Evolutionary conservation across 2,797 vertebrate genomes (phyloP).

Genomic region (Muscicapa striata): DNA sequence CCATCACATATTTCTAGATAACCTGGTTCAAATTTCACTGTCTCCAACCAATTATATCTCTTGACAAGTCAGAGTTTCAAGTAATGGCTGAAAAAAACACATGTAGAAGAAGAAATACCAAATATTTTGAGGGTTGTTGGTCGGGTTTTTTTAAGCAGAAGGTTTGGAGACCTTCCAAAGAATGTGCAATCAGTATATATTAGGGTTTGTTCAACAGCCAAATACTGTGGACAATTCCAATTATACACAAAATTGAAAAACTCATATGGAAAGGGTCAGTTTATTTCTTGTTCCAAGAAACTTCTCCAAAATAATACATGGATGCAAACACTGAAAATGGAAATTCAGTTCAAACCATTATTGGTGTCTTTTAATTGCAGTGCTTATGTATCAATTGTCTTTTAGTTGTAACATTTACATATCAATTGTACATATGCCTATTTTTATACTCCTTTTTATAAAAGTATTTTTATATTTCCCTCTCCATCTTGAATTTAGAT

Average conservation of each 20-base stretch:
- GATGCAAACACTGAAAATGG: neutral
- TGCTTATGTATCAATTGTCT: accelerated
- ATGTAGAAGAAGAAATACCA: neutral
- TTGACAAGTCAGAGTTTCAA: neutral
- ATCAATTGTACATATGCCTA: accelerated
- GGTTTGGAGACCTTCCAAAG: neutral
- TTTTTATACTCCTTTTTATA: neutral
- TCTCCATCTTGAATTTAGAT: neutral
- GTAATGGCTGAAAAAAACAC: neutral
- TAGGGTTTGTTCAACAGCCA: neutral
- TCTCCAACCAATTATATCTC: neutral
- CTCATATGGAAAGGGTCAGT: neutral
- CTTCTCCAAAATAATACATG: neutral
- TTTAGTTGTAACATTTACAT: neutral
- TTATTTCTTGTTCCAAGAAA: neutral
- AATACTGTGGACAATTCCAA: neutral
- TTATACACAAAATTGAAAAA: neutral
- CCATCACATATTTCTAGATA: neutral
- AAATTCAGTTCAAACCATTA: neutral
- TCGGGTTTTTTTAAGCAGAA: neutral
- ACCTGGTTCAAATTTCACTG: accelerated
- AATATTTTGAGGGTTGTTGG: neutral
- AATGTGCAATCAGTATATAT: neutral
- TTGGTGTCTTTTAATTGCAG: neutral
- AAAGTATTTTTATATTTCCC: neutral